Percentiles rank a stretch among this genome's conserved stretches.
Evolutionary conservation across 2,888 invertebrate species (phyloP).

Genomic region (Steromphala cineraria): DNA sequence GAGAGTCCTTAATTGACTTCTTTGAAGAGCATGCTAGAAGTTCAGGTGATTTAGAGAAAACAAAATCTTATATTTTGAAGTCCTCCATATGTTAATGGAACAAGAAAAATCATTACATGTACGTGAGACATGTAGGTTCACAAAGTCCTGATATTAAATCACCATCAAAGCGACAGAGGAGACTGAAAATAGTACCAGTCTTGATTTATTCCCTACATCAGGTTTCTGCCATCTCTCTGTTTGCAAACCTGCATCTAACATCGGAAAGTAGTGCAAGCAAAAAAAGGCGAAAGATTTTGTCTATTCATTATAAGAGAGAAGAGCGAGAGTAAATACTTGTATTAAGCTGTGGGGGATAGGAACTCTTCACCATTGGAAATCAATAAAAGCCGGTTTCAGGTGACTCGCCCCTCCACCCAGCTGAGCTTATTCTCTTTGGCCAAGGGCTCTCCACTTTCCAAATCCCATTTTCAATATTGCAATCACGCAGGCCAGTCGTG

Average conservation of each 20-base stretch:
- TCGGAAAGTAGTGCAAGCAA: not conserved
- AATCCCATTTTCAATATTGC: constrained; percentile 17
- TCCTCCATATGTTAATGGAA: not conserved
- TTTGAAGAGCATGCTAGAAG: no score
- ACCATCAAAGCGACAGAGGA: not conserved
- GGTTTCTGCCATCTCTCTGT: no score
- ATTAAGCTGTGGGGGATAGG: not conserved
- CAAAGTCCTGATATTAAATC: not conserved
- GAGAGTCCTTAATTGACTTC: no score
- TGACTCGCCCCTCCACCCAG: not conserved
- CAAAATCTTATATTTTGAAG: no score
- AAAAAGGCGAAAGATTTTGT: not conserved
- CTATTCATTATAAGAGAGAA: not conserved
- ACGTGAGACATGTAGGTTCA: no score
- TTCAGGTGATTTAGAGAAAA: no score
- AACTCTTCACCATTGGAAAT: constrained; percentile 23
- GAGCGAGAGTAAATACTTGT: not conserved
- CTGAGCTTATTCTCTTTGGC: not conserved
- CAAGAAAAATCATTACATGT: not conserved
- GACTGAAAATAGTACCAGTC: not conserved
- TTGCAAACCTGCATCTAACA: not conserved
- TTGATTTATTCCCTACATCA: no score
- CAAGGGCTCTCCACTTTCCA: not conserved
- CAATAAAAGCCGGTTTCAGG: constrained; percentile 21
- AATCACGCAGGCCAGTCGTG: not conserved